Base-by-base conservation (phyloP, 2,888 invertebrate species). In the Tinea trinotella region DNA sequence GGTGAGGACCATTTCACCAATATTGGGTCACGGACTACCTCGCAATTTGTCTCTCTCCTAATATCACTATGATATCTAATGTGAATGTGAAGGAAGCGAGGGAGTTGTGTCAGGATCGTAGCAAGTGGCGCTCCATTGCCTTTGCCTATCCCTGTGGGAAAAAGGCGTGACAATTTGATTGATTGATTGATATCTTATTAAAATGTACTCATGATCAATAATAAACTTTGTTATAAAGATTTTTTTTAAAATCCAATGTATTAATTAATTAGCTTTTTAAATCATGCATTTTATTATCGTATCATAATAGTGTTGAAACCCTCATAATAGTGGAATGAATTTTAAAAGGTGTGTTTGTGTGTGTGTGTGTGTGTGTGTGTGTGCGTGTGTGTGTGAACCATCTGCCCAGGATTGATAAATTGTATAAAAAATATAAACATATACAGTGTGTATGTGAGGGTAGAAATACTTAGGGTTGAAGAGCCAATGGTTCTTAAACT, bases 341-440 rank as follows among this genome's bases (percentile, higher is more conserved):
- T 79, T 74, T 67, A 74, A 77, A 80, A 79, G 76, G 78, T 82
- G 78, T 80, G 76, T 81, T 81, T 78, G 63, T 76, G 79, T 66
- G 71, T 66, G 64, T 59, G 62, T 61, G 71, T 5, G 15, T 17
- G 17, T 40, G 18, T 17, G 17, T 76, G 80, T 65, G 71, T 66
- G 64, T 59, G 62, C 61, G 71, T n/a, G 10, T 12, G 12, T 36
- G 10, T 36, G 36, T 9, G 5, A 17, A 68, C 77, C 84, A 85
- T 85, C 85, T 85, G 85, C 75, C 74, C 70, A 68, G 69, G 70
- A 77, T 80, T 83, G 81, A 80, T 82, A 79, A 76, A 83, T 74
- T 73, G 74, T 76, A 74, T 83, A 83, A 84, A 85, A 83, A 82
- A 74, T 70, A 63, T 66, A 63, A 65, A 68, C 66, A 73, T 68